phyloP scores from a whole-genome alignment of 2,888 invertebrate species.

The Troilus luridus region DNA sequence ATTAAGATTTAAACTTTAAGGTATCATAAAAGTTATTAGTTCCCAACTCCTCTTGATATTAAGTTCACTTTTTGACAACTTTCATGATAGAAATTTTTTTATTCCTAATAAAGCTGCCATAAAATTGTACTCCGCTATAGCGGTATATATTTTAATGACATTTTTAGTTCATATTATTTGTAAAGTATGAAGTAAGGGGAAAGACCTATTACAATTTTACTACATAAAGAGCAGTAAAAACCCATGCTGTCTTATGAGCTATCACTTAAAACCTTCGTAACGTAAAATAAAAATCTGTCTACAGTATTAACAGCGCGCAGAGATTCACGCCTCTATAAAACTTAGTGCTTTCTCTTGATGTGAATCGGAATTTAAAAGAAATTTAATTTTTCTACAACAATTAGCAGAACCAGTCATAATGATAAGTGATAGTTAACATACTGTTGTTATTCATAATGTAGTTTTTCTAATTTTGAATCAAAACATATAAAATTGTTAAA shows the following conservation, averaged over 20 bases:
- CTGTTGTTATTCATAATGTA: too few relatives aligned
- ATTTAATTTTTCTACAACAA: too few relatives aligned
- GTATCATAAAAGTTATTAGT: not conserved
- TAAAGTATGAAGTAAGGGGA: not conserved
- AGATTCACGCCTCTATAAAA: not conserved
- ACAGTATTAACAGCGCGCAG: not conserved
- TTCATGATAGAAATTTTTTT: conserved; percentile 13
- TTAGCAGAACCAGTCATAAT: too few relatives aligned
- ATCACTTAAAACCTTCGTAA: not conserved
- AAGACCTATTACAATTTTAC: not conserved
- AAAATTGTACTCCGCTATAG: not conserved
- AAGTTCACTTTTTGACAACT: not conserved
- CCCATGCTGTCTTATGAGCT: not conserved
- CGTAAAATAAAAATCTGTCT: not conserved
- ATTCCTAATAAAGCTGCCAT: not conserved
- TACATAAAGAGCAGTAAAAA: not conserved
- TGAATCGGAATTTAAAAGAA: too few relatives aligned
- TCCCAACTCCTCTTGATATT: not conserved
- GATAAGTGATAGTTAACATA: too few relatives aligned
- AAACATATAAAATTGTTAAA: too few relatives aligned
- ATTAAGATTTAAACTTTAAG: not conserved
- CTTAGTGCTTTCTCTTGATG: not conserved
- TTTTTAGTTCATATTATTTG: not conserved
- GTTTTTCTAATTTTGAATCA: too few relatives aligned
- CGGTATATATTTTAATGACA: not conserved